These are phyloP conservation scores for Petrolisthes manimaculis DNA, from an alignment of 2,888 invertebrate species.

Conservation along the genomic window DNA sequence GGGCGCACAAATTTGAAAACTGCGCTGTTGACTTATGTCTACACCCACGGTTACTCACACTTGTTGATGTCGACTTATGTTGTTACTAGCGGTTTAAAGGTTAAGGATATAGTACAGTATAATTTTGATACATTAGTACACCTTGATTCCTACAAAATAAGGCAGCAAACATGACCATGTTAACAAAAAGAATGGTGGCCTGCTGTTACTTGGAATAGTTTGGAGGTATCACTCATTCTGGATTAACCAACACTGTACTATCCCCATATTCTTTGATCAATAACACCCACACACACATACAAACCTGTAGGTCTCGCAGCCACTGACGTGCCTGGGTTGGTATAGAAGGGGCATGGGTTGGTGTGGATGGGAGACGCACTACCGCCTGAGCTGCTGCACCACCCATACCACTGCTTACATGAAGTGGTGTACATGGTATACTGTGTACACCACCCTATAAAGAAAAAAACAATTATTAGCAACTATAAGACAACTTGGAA, in stretches of 20 bases:
- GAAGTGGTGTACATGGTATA: not conserved
- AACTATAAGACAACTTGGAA: not conserved
- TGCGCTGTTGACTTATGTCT: too few species aligned
- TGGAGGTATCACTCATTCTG: not conserved
- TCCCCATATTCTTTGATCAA: not conserved
- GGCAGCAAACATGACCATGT: too few species aligned
- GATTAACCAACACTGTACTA: too few species aligned
- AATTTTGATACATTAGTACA: too few species aligned
- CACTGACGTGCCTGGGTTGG: not conserved
- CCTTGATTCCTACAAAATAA: too few species aligned
- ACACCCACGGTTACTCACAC: too few species aligned
- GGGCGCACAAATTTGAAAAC: too few species aligned
- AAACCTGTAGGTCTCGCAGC: not conserved
- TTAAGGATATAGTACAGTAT: too few species aligned
- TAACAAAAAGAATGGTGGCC: not conserved
- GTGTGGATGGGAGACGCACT: not conserved
- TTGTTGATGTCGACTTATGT: too few species aligned
- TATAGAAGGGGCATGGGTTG: not conserved
- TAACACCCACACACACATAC: not conserved
- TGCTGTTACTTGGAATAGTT: not conserved
- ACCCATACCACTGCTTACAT: not conserved
- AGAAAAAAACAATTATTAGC: not conserved
- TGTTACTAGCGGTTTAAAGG: too few species aligned
- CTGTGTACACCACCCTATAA: slow-evolving; percentile 5
- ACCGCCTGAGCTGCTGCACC: not conserved